These are phyloP conservation scores for Paralichthys olivaceus DNA, from an alignment of 2,113 vertebrate genomes.

Conservation along the genomic window DNA sequence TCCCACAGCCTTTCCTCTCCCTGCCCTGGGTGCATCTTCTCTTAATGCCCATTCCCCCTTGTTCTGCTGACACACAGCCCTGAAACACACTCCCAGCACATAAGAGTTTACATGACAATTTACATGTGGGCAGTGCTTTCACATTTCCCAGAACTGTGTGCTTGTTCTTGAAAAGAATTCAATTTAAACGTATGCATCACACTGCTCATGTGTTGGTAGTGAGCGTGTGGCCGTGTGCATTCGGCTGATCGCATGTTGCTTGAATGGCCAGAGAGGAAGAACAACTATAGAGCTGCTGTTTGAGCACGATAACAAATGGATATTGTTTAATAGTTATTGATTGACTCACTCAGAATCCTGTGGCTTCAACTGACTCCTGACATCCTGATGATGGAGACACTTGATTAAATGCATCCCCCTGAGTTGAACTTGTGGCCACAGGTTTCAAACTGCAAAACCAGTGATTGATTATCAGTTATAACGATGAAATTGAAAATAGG, in stretches of 20 bases:
- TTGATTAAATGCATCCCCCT: not conserved
- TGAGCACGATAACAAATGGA: slow-evolving; percentile 25
- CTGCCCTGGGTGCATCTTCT: slow-evolving; percentile 59
- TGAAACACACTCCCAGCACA: slow-evolving; percentile 67
- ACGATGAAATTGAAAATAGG: not conserved
- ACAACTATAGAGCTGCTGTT: slow-evolving; percentile 32
- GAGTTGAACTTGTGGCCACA: slow-evolving; percentile 56
- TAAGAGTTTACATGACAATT: slow-evolving; percentile 16
- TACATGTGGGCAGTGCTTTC: too few species aligned
- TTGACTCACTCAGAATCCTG: slow-evolving; percentile 33
- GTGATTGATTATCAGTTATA: not conserved
- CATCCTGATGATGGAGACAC: not conserved
- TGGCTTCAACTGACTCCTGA: slow-evolving; percentile 53
- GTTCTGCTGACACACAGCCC: slow-evolving; percentile 34
- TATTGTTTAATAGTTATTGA: slow-evolving; percentile 14
- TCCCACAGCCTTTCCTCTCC: slow-evolving; percentile 14
- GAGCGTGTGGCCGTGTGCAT: slow-evolving; percentile 26
- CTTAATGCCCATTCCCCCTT: slow-evolving; percentile 30
- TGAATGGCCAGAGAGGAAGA: slow-evolving; percentile 52
- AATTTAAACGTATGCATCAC: not conserved
- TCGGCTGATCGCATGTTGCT: slow-evolving; percentile 67
- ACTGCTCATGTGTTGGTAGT: slow-evolving; percentile 56
- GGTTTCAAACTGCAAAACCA: slow-evolving; percentile 39
- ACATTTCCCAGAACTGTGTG: not conserved
- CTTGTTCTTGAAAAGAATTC: not conserved